Base-by-base conservation (phyloP, 2,888 invertebrate genomes). In the Ichneumoninae sp. region DNA sequence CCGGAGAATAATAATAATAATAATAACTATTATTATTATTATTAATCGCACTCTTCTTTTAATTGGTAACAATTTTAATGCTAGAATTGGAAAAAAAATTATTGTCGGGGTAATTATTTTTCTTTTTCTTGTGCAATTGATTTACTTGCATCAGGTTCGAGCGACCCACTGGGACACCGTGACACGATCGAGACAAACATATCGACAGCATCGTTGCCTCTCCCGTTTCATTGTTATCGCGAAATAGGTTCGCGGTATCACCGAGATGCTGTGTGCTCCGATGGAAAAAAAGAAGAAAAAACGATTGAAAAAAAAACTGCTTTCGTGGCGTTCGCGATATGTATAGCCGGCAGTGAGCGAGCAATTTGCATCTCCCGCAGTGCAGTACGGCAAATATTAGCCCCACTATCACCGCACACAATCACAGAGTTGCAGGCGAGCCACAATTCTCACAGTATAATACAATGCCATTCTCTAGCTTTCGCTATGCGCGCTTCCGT, bases 381-480 rank as follows among this genome's bases (percentile, higher is more conserved):
- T 72, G 52, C 65, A 54, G 40, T 66, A 40, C 62, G n/a, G 62
- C 30, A 62, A 33, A 66, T 40, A 40, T n/a, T 40, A 19, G 19
- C 66, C 19, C 66, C 36, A 36, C 30, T 52, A 40, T 30, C n/a
- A 19, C 47, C 65, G 62, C 40, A 33, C 60, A 72, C 65, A 60
- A 60, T 74, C 44, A 5, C 57, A 22, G 47, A 8, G 16, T 47
- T 36, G 22, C 26, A 36, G 60, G 16, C 22, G 33, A 33, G 36
- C 57, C 16, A 69, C 44, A 62, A 40, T 74, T 62, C 50, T 62
- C 44, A 44, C 40, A 47, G 57, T 33, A 62, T 8, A 70, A 70
- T 62, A 70, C 47, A 65, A 78, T 60, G 50, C 19, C 52, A 70
- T 79, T 79, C 62, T 19, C 13, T 19, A 7, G 70, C 62, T 79